A percentile compares a stretch with the other conserved stretches of the same genome.
These are phyloP conservation scores for Frankliniella intonsa DNA, from an alignment of 2,888 invertebrate species.

Conservation along the genomic window DNA sequence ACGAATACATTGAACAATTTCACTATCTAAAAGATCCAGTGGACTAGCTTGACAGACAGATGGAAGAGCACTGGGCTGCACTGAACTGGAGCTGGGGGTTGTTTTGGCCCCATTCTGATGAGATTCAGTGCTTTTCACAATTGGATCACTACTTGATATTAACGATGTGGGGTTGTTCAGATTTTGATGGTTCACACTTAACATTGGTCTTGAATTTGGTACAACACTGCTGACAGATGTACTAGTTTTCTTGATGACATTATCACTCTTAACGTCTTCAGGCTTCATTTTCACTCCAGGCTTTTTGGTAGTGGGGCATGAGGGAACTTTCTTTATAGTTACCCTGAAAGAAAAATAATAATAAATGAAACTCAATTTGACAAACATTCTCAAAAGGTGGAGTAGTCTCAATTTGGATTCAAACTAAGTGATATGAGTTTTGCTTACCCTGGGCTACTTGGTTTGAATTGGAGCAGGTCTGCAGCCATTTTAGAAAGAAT, in stretches of 20 bases:
- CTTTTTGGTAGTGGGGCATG: not conserved
- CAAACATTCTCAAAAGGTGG: not conserved
- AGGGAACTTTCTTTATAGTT: not conserved
- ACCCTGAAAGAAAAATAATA: not conserved
- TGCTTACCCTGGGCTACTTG: not conserved
- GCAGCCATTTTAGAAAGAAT: not conserved
- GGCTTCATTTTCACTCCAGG: not conserved
- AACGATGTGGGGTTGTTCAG: not conserved
- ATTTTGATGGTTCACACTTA: slow-evolving; percentile 1
- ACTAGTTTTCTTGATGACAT: not conserved
- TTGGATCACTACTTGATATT: not conserved
- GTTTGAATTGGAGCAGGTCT: not conserved
- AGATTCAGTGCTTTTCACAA: not conserved
- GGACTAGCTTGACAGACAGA: not conserved
- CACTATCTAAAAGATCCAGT: not conserved
- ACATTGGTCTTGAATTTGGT: not conserved
- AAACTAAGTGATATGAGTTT: not conserved
- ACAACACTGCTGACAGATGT: not conserved
- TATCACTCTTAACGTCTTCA: not conserved
- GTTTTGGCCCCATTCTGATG: not conserved
- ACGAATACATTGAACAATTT: not conserved
- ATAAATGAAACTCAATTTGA: not conserved
- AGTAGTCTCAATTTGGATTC: not conserved
- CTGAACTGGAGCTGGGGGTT: not conserved
- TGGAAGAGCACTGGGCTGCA: not conserved